Base-by-base conservation (phyloP, 1,140 invertebrate species). In the Goniozus legneri region DNA sequence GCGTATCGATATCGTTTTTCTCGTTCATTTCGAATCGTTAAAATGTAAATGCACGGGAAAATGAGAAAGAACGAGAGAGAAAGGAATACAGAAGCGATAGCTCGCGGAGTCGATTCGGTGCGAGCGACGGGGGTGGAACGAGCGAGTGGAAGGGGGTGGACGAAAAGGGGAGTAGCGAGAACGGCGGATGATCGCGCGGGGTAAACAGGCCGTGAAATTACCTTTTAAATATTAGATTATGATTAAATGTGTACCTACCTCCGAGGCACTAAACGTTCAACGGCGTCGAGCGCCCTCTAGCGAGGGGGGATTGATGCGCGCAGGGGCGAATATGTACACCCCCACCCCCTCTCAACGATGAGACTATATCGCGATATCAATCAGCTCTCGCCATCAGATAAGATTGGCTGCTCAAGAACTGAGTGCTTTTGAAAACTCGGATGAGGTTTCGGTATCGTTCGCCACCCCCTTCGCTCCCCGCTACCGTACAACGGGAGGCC, bases 211-310 rank as follows among this genome's bases (percentile, higher is more conserved):
- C 74, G 70, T 76, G 74, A 76, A 76, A 76, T 76, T 76, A 75
- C 73, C 69, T 73, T 73, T 75, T 76, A 75, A 76, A 76, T 76
- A 76, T 76, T 75, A 74, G 71, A 75, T 76, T 75, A 76, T 73
- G 70, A 76, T 74, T 76, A 73, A 75, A 76, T 71, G 69, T 73
- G 71, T 71, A 68, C 62, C 55, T 60, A 61, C 61, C 65, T 67
- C 55, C 53, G 47, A 68, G 65, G 62, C 62, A 62, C 62, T 71
- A 75, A 73, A 71, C 63, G 73, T 69, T 72, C 67, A 58, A 53
- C 47, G 47, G 41, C 47, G 48, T 49, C 44, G 24, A 4, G 3
- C 12, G 18, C 19, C 12, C 21, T 6, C 24, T 27, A 71, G 54
- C 62, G 53, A 45, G 46, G 47, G 63, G 60, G 62, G 65, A 54